Evolutionary conservation across 2,113 vertebrate genomes (phyloP), one percentile per base, ranked within the genome.

Genomic region (Bombycilla garrulus): DNA sequence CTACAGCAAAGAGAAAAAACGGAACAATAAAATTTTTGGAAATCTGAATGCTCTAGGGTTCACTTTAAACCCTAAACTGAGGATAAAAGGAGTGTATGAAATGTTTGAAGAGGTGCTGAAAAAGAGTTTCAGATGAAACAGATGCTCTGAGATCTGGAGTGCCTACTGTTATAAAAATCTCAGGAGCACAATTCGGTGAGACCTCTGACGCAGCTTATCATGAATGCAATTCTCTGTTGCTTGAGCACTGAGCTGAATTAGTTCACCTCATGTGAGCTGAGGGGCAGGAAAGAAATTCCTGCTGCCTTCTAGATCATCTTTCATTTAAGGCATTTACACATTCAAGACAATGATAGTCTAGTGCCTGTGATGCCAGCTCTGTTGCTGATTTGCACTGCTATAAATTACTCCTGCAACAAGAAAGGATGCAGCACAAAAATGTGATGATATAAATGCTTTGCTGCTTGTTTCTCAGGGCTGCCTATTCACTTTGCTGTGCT

Each of bases 111-210:
- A 78, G 21, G 40, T 74, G 22, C 47, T 5, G 51, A 88, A 76
- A 94, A 73, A 88, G n/a, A 31, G 62, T 86, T 95, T 91, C 64
- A 71, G 47, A 78, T 90, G 26, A 94, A 92, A 73, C 15, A 76
- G 35, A 47, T 77, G 42, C 66, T 92, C 19, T 45, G 24, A 64
- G 67, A 62, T 51, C 64, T 74, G 47, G 54, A 71, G 47, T n/a
- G 26, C 44, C 74, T 77, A 62, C 54, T 3, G 1, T 44, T 77
- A 92, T 5, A 70, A 77, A 93, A 92, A 83, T 66, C 58, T 78
- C 44, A 31, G 73, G 44, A 85, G 62, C 26, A 50, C 10, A 31
- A 45, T 31, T 38, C 8, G 3, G 22, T 66, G 58, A 88, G 58
- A 93, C 28, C 20, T 82, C 56, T 80, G 42, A 82, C 0, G 3